Evolutionary conservation across 2,888 invertebrate species (phyloP).

Genomic region (Notocelia uddmanniana): DNA sequence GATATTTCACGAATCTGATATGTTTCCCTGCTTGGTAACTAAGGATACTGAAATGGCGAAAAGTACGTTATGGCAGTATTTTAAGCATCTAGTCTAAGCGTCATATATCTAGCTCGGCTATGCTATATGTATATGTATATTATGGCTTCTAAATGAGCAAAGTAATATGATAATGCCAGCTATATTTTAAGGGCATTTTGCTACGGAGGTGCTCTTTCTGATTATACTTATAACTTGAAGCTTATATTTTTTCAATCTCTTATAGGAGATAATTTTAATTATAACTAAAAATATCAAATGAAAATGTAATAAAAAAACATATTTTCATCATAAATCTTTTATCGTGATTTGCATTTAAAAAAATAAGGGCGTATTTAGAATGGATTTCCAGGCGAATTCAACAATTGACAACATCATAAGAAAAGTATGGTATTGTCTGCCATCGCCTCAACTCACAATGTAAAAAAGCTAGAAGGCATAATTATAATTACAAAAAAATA

Average conservation of each 20-base stretch:
- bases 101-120: slow-evolving; percentile 22
- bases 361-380: no score
- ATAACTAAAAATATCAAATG: no score
- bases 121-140: slow-evolving; percentile 23
- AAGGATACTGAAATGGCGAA: slow-evolving; percentile 1
- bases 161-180: slow-evolving; percentile 63
- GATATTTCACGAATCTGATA: not conserved
- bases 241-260: not conserved
- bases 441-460: no score
- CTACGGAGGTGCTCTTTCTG: slow-evolving; percentile 62
- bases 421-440: no score
- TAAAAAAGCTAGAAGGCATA: no score
- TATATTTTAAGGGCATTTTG: slow-evolving; percentile 58
- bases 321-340: no score
- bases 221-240: slow-evolving; percentile 32
- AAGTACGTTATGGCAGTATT: slow-evolving; percentile 14
- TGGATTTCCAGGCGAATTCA: no score
- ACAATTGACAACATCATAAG: no score
- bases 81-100: slow-evolving; percentile 34
- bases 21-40: not conserved
- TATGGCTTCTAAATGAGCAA: slow-evolving; percentile 66
- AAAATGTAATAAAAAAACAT: no score
- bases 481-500: no score
- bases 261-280: no score
- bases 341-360: no score